Evolutionary conservation across 2,113 vertebrate genomes (phyloP), one percentile per base, ranked within the genome.

Genomic region (Seriola aureovittata): DNA sequence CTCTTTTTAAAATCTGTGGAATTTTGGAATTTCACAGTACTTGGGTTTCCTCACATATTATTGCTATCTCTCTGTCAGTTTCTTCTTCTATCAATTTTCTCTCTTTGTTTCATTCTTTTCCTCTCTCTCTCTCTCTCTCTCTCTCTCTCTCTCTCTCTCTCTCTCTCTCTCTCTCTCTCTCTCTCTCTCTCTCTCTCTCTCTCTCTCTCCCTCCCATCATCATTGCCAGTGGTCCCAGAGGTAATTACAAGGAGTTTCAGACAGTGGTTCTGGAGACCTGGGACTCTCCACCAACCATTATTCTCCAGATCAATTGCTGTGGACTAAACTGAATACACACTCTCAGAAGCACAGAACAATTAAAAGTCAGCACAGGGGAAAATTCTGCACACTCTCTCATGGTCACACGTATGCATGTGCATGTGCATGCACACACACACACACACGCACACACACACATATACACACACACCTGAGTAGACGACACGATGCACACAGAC

Each of bases 271-370:
- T 65, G 64, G 78, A 92, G 87, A 86, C 75, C 68, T 54, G 84
- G 66, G 85, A 78, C 70, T 86, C 73, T 86, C 78, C 73, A 64
- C 69, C 82, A 83, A 87, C 71, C 87, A 78, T 91, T 90, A 89
- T 85, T 92, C 85, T 89, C 72, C 77, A 88, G 91, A 93, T 93
- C 92, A 93, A 74, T 93, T 86, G 81, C 88, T 82, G 78, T 73
- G 64, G 82, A 83, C 80, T 84, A 86, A 93, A 91, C 89, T 81
- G 81, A 91, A 90, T 88, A 86, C 88, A 85, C 85, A 83, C 85
- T 87, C 91, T 90, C 88, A 84, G 70, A 89, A 92, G 91, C 90
- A 86, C 92, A 79, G 79, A 80, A 89, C 92, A 91, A 92, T 94
- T 92, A 91, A 90, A 90, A 88, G 78, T 90, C 73, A 84, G 75